A percentile compares a stretch with the other conserved stretches of the same genome.
phyloP scores from a whole-genome alignment of 2,113 vertebrate genomes.

The Chaetura pelagica region DNA sequence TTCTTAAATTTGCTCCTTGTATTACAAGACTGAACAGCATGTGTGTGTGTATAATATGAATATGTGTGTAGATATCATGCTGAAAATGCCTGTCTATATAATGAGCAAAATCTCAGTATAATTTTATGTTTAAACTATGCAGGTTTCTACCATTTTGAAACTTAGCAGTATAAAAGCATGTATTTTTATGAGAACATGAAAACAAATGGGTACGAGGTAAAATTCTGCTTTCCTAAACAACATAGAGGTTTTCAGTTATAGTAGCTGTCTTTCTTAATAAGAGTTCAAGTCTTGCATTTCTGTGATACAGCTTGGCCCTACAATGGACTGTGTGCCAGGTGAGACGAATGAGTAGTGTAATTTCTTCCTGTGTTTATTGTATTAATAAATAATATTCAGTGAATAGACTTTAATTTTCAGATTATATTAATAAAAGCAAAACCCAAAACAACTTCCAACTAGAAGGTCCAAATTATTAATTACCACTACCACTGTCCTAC shows the following conservation, averaged over 20 bases:
- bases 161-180: background rate
- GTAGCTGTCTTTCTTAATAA: background rate
- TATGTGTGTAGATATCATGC: background rate
- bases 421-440: background rate
- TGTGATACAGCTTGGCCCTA: background rate
- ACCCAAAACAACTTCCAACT: background rate
- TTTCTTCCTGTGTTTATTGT: background rate
- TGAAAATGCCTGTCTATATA: background rate
- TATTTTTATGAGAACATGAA: background rate
- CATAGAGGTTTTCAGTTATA: background rate
- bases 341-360: background rate
- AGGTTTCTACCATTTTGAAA: background rate
- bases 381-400: background rate
- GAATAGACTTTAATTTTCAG: background rate
- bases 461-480: background rate
- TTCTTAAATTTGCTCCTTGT: background rate
- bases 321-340: background rate
- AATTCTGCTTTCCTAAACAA: background rate
- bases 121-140: background rate
- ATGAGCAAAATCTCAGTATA: background rate
- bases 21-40: background rate
- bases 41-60: accelerated
- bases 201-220: background rate
- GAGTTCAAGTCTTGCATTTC: background rate
- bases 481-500: background rate